Base-by-base conservation (phyloP, 2,888 invertebrate species). In the Diploptera punctata region DNA sequence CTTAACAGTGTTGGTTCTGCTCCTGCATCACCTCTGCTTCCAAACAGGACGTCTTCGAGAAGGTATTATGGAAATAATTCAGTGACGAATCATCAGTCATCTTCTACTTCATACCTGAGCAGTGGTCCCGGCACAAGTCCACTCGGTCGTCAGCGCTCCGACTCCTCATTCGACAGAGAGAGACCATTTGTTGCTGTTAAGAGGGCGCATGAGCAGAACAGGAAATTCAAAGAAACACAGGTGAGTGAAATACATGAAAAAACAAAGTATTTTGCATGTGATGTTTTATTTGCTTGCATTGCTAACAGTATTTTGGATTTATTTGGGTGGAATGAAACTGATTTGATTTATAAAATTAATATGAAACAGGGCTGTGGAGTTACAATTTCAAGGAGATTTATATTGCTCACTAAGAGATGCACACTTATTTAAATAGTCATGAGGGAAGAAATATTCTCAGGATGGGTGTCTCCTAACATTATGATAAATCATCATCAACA, bases 161-260 rank as follows among this genome's bases (percentile, higher is more conserved):
- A 81, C 72, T 78, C 77, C 10, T 79, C 79, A 9, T 77, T 78
- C 77, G 84, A 86, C 74, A 82, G 84, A 78, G 90, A 90, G 79
- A 83, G 90, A 76, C 89, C 90, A 49, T 90, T 90, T 80, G 87
- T 89, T 76, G 86, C 87, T 26, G 86, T 89, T 16, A 88, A 87
- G 79, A 83, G 87, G 76, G 87, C 87, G 3, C 87, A 88, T 79
- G 87, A 86, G 72, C 78, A 79, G 70, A 71, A 54, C 43, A 72
- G 76, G 31, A 84, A 83, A 76, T 82, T 82, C 78, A 80, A 77
- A 78, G 83, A 84, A 75, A 78, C 79, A 72, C 86, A 87, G 85
- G 87, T 87, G 83, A 80, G 78, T 54, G 1, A n/a, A n/a, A n/a
- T n/a, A n/a, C n/a, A n/a, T n/a, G n/a, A n/a, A n/a, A n/a, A n/a